Evolutionary conservation across 2,888 invertebrate species (phyloP).

Genomic region (Ophioninae sp.): DNA sequence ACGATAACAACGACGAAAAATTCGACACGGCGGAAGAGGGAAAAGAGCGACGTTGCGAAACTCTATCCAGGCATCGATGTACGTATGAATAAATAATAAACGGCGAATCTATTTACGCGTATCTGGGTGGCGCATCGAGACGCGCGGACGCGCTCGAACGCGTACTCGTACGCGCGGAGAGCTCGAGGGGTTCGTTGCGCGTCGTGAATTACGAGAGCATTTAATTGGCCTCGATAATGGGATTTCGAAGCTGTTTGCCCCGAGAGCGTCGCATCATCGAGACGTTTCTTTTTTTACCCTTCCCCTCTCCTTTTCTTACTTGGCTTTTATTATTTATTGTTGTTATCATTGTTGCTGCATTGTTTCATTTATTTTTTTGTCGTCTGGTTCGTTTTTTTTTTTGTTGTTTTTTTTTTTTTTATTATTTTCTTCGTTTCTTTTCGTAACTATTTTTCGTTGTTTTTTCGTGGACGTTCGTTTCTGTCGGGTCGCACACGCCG

Average conservation of each 20-base stretch:
- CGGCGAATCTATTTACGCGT: neutral
- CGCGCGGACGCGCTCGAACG: neutral
- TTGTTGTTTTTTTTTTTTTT: neutral
- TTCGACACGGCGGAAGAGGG: neutral
- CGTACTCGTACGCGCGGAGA: neutral
- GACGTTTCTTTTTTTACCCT: slow-evolving; percentile 4
- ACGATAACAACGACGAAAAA: too few relatives aligned
- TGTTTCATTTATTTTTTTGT: slow-evolving; percentile 7
- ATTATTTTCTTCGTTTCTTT: neutral
- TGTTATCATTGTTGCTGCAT: neutral
- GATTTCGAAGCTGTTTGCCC: slow-evolving; percentile 48
- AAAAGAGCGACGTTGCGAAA: slow-evolving; percentile 23
- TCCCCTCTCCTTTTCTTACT: slow-evolving; percentile 25
- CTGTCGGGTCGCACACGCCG: neutral
- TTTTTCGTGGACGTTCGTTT: slow-evolving; percentile 6
- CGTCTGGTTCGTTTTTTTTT: neutral
- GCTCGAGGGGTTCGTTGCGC: slow-evolving; percentile 51
- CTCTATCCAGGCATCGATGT: neutral
- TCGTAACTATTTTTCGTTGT: neutral
- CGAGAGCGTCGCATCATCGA: slow-evolving; percentile 48
- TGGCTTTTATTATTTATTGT: too few relatives aligned
- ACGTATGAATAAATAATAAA: neutral
- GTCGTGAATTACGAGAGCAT: slow-evolving; percentile 55
- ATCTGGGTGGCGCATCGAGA: neutral
- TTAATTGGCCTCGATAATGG: slow-evolving; percentile 59